These are phyloP conservation scores for Sorex fumeus DNA, from an alignment of 2,113 vertebrate species.

Conservation along the genomic window DNA sequence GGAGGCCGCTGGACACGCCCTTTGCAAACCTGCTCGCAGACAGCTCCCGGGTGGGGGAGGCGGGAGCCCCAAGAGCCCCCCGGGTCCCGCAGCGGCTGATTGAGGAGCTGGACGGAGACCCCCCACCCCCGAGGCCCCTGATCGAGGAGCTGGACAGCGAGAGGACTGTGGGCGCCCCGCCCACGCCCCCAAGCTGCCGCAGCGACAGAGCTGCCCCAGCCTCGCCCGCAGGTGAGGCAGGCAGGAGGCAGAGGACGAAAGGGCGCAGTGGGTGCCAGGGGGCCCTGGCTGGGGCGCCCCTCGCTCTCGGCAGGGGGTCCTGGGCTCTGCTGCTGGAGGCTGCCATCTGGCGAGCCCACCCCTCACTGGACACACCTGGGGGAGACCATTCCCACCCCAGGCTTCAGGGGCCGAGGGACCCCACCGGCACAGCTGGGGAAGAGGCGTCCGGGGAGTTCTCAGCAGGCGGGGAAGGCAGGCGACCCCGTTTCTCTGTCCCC, in stretches of 20 bases:
- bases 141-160: fast-evolving
- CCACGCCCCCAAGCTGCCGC: too few species aligned
- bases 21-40: constrained; percentile 66
- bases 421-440: not conserved
- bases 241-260: too few species aligned
- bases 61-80: not conserved
- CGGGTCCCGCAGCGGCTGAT: constrained; percentile 78
- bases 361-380: too few species aligned
- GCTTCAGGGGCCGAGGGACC: not conserved
- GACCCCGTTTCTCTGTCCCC: too few species aligned
- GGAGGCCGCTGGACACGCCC: constrained; percentile 24
- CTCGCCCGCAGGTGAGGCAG: constrained; percentile 60
- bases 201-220: too few species aligned
- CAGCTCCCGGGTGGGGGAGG: not conserved
- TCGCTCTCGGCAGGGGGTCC: not conserved
- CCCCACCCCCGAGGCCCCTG: fast-evolving
- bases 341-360: too few species aligned
- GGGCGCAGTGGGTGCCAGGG: too few species aligned
- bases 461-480: too few species aligned
- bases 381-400: not conserved
- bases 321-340: not conserved
- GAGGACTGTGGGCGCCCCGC: too few species aligned
- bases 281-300: not conserved
- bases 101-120: constrained; percentile 78
- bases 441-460: not conserved